Evolutionary conservation across 2,113 vertebrate genomes (phyloP).

Genomic region (Hypocryptadius cinnamomeus): DNA sequence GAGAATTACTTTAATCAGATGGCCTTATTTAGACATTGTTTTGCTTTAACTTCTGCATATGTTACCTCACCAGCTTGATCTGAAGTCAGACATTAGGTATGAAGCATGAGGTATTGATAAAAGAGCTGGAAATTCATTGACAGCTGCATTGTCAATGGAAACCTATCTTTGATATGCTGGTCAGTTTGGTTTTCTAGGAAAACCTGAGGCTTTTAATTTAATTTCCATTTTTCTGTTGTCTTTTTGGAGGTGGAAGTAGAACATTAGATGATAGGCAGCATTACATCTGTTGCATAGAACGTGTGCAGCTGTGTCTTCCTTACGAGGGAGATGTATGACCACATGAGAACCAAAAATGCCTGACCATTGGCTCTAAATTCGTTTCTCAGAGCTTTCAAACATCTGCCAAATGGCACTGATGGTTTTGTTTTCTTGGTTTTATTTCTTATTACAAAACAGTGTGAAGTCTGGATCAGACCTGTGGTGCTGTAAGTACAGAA

Average conservation of each 20-base stretch:
- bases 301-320: not conserved
- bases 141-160: rapidly evolving
- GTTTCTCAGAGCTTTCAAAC: not conserved
- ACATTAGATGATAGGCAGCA: not conserved
- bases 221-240: not conserved
- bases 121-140: not conserved
- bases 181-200: not conserved
- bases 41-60: not conserved
- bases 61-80: not conserved
- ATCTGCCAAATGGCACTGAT: not conserved
- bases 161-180: not conserved
- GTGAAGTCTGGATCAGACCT: not conserved
- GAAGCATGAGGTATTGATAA: not conserved
- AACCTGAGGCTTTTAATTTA: not conserved
- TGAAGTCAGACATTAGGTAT: not conserved
- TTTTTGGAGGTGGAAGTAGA: not conserved
- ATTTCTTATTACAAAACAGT: not conserved
- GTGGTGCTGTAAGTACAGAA: not conserved
- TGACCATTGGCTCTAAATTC: not conserved
- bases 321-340: not conserved
- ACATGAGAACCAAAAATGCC: not conserved
- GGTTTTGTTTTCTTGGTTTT: not conserved
- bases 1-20: constrained; percentile 12
- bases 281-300: not conserved
- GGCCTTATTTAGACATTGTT: not conserved